Base-by-base conservation (phyloP, 1,140 invertebrate genomes). In the Spodoptera litura region DNA sequence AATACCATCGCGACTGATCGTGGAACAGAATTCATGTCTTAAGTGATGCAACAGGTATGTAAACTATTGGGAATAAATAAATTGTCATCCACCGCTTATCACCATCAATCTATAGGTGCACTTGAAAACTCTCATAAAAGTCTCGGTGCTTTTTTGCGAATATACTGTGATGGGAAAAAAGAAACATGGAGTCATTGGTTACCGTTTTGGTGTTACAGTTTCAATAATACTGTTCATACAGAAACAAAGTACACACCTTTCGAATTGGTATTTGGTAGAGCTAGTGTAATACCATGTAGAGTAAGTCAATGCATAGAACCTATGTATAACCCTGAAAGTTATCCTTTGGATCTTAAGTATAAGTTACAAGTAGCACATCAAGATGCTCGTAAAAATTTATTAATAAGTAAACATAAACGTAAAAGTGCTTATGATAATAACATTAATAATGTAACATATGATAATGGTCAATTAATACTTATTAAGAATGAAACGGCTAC, bases 401-500 rank as follows among this genome's bases (percentile, higher is more conserved):
- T n/a, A n/a, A 55, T 6, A n/a, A 55, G 52, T 55, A 55, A 55
- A 15, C 13, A 55, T 3, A 55, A 55, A n/a, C n/a, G n/a, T n/a
- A n/a, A n/a, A n/a, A n/a, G n/a, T n/a, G n/a, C 51, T 52, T 52
- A 52, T 13, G 51, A 52, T 12, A 52, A 52, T 12, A 52, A 52
- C 10, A 2, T 52, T 2, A 52, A 52, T 52, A 52, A 52, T 52
- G 51, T 52, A 52, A 52, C 51, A 10, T 52, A 15, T 55, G 20
- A n/a, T 55, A 56, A 56, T 20, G 53, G 53, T 15, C 53, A 56
- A 56, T 1, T 20, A 56, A 56, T 20, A 56, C 53, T 56, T 56
- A 20, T 56, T 56, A 56, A 56, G 20, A 56, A 56, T 20, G 53
- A 56, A 56, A 56, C 53, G 20, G n/a, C n/a, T 20, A 56, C n/a